Evolutionary conservation across 1,140 invertebrate species (phyloP).

Genomic region (Drosophila neocordata): DNA sequence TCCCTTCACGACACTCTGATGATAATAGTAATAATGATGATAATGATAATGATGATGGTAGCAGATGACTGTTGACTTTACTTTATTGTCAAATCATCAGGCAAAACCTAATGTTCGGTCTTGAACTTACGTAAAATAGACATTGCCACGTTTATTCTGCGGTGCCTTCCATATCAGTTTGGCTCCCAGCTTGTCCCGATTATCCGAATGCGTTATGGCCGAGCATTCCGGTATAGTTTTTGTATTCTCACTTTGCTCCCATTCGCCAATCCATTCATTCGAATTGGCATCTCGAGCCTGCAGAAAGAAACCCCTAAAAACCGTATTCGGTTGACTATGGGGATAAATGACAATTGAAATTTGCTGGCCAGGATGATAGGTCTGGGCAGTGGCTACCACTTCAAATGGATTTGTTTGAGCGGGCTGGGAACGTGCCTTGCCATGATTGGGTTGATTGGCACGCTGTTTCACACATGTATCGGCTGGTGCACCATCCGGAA

Average conservation of each 20-base stretch:
- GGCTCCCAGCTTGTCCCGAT: slow-evolving; percentile 88
- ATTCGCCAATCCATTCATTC: slow-evolving; percentile 89
- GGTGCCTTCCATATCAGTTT: slow-evolving; percentile 90
- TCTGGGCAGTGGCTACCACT: slow-evolving; percentile 85
- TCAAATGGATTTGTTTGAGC: slow-evolving; percentile 86
- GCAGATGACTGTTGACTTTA: slow-evolving; percentile 33
- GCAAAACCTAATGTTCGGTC: neutral
- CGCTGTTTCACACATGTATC: slow-evolving; percentile 89
- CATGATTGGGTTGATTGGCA: slow-evolving; percentile 89
- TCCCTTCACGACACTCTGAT: slow-evolving; percentile 35
- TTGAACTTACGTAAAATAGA: slow-evolving; percentile 90
- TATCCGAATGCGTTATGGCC: slow-evolving; percentile 91
- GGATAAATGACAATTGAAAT: slow-evolving; percentile 83
- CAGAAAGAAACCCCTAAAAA: slow-evolving; percentile 91
- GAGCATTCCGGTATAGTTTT: slow-evolving; percentile 90
- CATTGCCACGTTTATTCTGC: slow-evolving; percentile 85
- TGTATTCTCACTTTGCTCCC: slow-evolving; percentile 88
- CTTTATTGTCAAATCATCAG: slow-evolving; percentile 21
- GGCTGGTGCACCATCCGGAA: slow-evolving; percentile 90
- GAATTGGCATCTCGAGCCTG: slow-evolving; percentile 89
- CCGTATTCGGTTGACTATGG: slow-evolving; percentile 75
- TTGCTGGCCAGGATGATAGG: slow-evolving; percentile 86
- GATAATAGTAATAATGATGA: slow-evolving; percentile 33
- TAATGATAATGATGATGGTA: slow-evolving; percentile 9
- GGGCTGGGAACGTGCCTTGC: slow-evolving; percentile 86